These are phyloP conservation scores for Tribolium castaneum DNA, from an alignment of 1,140 invertebrate species.

Conservation along the genomic window DNA sequence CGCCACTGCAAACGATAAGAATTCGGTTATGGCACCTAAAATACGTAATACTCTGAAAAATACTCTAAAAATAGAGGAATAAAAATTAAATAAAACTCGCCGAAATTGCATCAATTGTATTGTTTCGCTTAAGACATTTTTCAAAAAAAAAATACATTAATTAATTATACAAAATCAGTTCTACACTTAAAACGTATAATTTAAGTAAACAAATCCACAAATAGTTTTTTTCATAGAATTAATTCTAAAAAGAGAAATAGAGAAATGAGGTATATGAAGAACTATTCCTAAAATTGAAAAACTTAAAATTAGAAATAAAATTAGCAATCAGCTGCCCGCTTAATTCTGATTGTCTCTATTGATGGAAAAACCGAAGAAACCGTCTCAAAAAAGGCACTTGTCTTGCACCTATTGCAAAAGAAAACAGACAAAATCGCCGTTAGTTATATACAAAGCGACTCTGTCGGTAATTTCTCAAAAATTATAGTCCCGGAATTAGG, in stretches of 20 bases:
- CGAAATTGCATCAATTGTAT: conserved; percentile 3
- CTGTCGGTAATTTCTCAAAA: conserved; percentile 5
- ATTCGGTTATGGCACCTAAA: no score
- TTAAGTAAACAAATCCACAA: conserved; percentile 33
- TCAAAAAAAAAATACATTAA: conserved; percentile 6
- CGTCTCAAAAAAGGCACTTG: conserved; percentile 31
- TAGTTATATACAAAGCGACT: conserved; percentile 3
- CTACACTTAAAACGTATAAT: conserved; percentile 29
- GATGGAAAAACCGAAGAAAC: not conserved
- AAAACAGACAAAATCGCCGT: not conserved
- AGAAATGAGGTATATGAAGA: conserved; percentile 34
- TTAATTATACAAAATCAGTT: conserved; percentile 31
- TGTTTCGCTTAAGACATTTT: not conserved
- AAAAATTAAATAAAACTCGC: conserved; percentile 9
- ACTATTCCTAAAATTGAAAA: conserved; percentile 15
- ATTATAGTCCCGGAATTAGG: conserved; percentile 26
- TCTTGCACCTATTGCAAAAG: conserved; percentile 22
- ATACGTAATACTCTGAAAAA: no score
- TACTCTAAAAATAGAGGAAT: no score
- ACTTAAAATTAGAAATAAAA: conserved; percentile 25
- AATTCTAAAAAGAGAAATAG: conserved; percentile 13
- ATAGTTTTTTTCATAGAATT: conserved; percentile 2
- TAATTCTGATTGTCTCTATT: conserved; percentile 16
- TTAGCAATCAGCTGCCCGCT: conserved; percentile 25
- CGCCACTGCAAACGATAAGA: no score